Base-by-base conservation (phyloP, 2,797 vertebrate species). In the Aotus griseimembra region DNA sequence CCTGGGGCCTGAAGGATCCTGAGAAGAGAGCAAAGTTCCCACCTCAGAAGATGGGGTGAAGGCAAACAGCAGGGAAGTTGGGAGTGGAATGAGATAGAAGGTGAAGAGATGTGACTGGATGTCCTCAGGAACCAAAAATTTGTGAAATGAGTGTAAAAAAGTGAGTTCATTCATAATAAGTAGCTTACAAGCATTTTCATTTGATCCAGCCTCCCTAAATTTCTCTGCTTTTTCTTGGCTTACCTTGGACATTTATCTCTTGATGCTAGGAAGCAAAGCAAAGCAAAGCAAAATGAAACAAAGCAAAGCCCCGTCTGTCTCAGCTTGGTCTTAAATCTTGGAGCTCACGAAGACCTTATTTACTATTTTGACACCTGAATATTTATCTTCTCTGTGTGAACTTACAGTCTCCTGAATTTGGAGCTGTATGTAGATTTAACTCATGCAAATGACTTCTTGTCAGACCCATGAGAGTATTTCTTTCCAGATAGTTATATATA, bases 371-470 rank as follows among this genome's bases (percentile, higher is more conserved):
- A 93, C 57, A 95, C 44, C 79, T 91, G 85, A 95, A 86, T 97
- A 91, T 96, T 93, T 36, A 97, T 95, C 41, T 95, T 52, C 30
- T 88, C 93, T 96, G 52, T 91, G 82, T 96, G 77, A 96, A 95
- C 94, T 93, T 96, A 88, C 22, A 75, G 36, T 44, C 61, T 92
- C 44, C 75, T 86, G 36, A 96, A 89, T 92, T 93, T 84, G 46
- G 61, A 95, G 86, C 83, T 79, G n/a, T n/a, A 61, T 84, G n/a
- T 83, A 94, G 44, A 93, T 91, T 93, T 92, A 89, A 90, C 4
- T 94, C 46, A 91, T 80, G 72, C 52, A 95, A 93, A 93, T 83
- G 44, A 86, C 14, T 94, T 85, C 24, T 83, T 91, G 52, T 96
- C 83, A 95, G 91, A 97, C 75, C 30, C 75, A 41, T 87, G 50